These are phyloP conservation scores for Rattus norvegicus DNA, from an alignment of 2,113 vertebrate species.

Conservation along the genomic window GRCr8 NC_086033.1:41134501-41135000, in stretches of 20 bases:
- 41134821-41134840: background rate
- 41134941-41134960: background rate
- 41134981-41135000: slow-evolving; percentile 36
- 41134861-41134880: background rate
- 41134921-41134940: background rate
- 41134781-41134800: background rate
- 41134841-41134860: background rate
- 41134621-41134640: background rate
- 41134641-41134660: background rate
- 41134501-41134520: slow-evolving; percentile 45
- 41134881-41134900: background rate
- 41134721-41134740: background rate
- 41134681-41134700: background rate
- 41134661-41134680: background rate
- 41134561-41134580: slow-evolving; percentile 33
- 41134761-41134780: background rate
- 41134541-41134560: slow-evolving; percentile 15
- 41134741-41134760: background rate
- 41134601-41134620: slow-evolving; percentile 11
- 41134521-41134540: slow-evolving; percentile 23
- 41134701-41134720: background rate
- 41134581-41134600: background rate
- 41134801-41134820: background rate
- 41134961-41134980: background rate
- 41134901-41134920: slow-evolving; percentile 24